Evolutionary conservation across 2,113 vertebrate species (phyloP), one percentile per base, ranked within the genome.

Genomic region (Uria aalge): DNA sequence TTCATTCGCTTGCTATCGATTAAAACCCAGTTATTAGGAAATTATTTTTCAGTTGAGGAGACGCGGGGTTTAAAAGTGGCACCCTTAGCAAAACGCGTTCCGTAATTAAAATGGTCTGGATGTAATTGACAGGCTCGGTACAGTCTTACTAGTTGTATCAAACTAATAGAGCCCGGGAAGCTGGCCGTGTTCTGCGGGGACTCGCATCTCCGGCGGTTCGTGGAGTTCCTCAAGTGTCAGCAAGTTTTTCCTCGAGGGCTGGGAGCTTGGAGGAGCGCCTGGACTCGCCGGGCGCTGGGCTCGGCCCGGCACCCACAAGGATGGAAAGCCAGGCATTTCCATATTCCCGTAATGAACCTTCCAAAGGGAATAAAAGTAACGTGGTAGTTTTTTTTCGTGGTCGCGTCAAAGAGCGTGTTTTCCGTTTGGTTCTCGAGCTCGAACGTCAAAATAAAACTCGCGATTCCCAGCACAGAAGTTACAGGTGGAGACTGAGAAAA

Each of bases 321-420:
- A 10, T 47, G 26, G 14, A 18, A 6, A 68, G 21, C 30, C 11
- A 3, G 52, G 1, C 26, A 3, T 18, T 64, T 22, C 38, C 40
- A 3, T 13, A 1, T 7, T n/a, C 38, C 80, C 75, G 0, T 17
- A 6, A 24, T 1, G 5, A 60, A 4, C 40, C 45, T 64, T 41
- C 27, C 57, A 13, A 18, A 32, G 41, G 62, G 47, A 91, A 30
- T 15, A 45, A 7, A 20, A 85, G 55, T 24, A 11, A 24, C n/a
- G 26, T 12, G 0, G 4, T 34, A 5, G 15, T 40, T 24, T 5
- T 21, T 22, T 29, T 75, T 47, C 36, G 8, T 38, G 4, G 30
- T 9, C 52, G 50, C 12, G 1, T 41, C 52, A 6, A 9, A 76
- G 50, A n/a, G 17, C 0, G 1, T 7, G 0, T 72, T 84, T 74